phyloP scores from a whole-genome alignment of 2,113 vertebrate species.

The Melanerpes aurifrons region DNA sequence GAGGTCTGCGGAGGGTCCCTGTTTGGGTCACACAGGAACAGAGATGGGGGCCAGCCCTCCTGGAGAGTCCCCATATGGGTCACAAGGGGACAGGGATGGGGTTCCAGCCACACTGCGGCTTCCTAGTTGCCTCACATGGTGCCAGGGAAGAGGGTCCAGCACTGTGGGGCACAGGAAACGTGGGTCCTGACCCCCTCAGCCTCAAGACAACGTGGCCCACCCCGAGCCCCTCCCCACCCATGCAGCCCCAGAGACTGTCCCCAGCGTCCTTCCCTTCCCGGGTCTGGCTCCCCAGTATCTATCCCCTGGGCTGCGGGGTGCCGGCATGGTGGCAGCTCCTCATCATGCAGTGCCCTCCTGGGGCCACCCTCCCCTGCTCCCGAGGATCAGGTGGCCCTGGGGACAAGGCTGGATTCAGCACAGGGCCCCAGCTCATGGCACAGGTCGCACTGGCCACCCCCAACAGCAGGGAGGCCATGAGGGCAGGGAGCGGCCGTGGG shows the following conservation, averaged over 20 bases:
- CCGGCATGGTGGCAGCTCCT: background rate
- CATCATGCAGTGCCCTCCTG: rapidly evolving
- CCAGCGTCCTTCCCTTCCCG: background rate
- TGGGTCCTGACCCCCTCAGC: background rate
- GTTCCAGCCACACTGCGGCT: background rate
- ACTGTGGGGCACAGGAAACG: background rate
- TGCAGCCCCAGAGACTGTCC: background rate
- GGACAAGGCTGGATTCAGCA: rapidly evolving
- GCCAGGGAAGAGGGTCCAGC: background rate
- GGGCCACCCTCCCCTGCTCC: background rate
- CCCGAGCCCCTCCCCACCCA: background rate
- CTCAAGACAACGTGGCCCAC: too few relatives aligned
- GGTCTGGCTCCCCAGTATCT: background rate
- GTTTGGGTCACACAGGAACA: background rate
- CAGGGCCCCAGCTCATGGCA: background rate
- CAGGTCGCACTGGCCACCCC: rapidly evolving
- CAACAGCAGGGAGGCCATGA: rapidly evolving
- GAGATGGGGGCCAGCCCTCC: too few relatives aligned
- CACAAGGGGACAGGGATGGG: rapidly evolving
- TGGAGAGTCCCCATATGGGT: too few relatives aligned
- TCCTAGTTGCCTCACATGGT: rapidly evolving
- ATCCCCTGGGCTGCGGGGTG: background rate
- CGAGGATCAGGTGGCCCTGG: background rate
- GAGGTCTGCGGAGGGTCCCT: too few relatives aligned
- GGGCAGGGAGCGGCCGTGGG: background rate